Conservation (phyloP, 2,888 invertebrate genomes). For the Lasius platythorax region DNA sequence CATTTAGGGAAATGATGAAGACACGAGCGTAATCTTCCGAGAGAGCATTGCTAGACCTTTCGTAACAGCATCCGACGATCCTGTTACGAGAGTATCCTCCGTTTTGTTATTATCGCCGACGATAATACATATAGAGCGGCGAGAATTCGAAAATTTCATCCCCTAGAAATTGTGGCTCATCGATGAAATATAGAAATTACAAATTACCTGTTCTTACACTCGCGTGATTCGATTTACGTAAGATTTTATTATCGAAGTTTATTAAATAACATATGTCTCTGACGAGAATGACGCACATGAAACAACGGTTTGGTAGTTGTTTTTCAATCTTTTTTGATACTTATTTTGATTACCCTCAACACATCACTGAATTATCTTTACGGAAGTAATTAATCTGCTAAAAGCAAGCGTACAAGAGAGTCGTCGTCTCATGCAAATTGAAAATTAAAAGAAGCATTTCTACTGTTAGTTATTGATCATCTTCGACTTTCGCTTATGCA, state of each 20-base stretch:
- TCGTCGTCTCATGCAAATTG: constrained; percentile 9
- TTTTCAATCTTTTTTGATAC: neutral
- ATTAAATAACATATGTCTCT: neutral
- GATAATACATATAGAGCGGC: neutral
- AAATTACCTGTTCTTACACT: neutral
- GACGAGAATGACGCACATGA: neutral
- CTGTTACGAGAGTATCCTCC: neutral
- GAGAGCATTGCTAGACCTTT: constrained; percentile 16
- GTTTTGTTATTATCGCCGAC: constrained; percentile 7
- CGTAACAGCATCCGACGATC: neutral
- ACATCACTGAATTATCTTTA: neutral
- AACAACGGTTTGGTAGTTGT: neutral
- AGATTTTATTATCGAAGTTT: neutral
- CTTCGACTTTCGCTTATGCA: constrained; percentile 58
- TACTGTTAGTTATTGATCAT: constrained; percentile 44
- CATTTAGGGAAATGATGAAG: constrained; percentile 24
- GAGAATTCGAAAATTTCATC: constrained; percentile 2
- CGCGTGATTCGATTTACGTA: neutral
- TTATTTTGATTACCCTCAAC: neutral
- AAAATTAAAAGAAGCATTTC: constrained; percentile 23
- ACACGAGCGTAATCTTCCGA: constrained; percentile 15
- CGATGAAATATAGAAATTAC: neutral
- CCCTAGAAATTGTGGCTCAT: no score
- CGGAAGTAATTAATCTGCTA: neutral
- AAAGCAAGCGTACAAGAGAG: neutral